A percentile compares a stretch with the other conserved stretches of the same genome.
Evolutionary conservation across 2,888 invertebrate genomes (phyloP).

Genomic region (Melanophora roralis): DNA sequence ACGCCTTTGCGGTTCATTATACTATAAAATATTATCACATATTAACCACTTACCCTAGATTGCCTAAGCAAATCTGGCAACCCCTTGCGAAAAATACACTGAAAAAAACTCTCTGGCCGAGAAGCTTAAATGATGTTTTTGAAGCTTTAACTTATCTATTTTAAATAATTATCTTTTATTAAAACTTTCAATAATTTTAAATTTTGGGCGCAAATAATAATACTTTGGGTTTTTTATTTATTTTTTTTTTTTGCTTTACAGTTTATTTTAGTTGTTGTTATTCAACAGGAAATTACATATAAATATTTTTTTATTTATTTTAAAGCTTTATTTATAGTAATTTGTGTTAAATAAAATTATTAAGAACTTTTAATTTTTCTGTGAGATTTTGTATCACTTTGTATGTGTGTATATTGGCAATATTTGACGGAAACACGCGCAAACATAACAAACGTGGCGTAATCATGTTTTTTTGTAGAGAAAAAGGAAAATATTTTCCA

Average conservation of each 20-base stretch:
- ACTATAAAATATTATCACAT: neutral
- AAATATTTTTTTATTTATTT: too few species aligned
- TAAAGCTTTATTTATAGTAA: too few species aligned
- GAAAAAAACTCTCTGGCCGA: constrained; percentile 9
- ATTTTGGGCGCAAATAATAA: neutral
- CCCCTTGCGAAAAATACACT: constrained; percentile 45
- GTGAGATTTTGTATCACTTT: neutral
- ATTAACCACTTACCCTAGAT: constrained; percentile 50
- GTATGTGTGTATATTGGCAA: constrained; percentile 10
- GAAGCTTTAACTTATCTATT: too few species aligned
- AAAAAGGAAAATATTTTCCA: too few species aligned
- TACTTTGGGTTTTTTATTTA: too few species aligned
- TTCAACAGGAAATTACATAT: too few species aligned
- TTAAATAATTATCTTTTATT: neutral
- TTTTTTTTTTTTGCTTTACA: too few species aligned
- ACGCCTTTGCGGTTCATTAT: neutral
- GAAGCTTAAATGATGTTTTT: too few species aligned
- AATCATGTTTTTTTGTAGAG: constrained; percentile 29
- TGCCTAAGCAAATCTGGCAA: constrained; percentile 63
- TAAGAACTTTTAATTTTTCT: neutral
- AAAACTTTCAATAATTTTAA: neutral
- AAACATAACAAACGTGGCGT: constrained; percentile 32
- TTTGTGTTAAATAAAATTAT: too few species aligned
- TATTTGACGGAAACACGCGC: constrained; percentile 5
- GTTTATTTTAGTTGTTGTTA: too few species aligned